A percentile compares a stretch with the other conserved stretches of the same genome.
These are phyloP conservation scores for Hydrocynus forskahlii DNA, from an alignment of 2,797 vertebrate species.

Conservation along the genomic window DNA sequence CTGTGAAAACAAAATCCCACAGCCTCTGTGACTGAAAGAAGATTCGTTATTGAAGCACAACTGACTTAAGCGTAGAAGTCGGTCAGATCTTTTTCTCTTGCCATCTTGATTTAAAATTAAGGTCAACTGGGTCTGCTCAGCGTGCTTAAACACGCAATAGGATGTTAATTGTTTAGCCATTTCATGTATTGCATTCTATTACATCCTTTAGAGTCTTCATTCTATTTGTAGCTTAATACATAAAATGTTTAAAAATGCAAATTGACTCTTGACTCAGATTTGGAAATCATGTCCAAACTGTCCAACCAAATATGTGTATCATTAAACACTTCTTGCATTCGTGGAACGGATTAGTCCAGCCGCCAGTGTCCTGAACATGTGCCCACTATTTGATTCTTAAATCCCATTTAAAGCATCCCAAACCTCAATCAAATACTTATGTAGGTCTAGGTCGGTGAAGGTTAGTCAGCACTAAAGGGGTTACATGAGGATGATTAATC, in stretches of 20 bases:
- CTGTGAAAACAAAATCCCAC: too few relatives aligned
- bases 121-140: too few relatives aligned
- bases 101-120: too few relatives aligned
- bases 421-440: conserved; percentile 1
- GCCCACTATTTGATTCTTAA: background rate
- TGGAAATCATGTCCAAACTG: background rate
- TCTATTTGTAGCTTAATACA: background rate
- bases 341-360: background rate
- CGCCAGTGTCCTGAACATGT: conserved; percentile 1
- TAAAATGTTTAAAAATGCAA: background rate
- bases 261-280: background rate
- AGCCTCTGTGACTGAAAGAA: too few relatives aligned
- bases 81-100: too few relatives aligned
- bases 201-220: too few relatives aligned
- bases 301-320: too few relatives aligned
- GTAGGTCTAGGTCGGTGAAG: background rate
- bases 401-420: conserved; percentile 10
- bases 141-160: too few relatives aligned
- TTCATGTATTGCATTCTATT: too few relatives aligned
- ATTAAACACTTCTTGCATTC: background rate
- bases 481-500: background rate
- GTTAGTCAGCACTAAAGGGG: background rate
- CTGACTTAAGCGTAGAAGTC: too few relatives aligned
- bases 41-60: too few relatives aligned
- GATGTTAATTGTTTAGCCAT: too few relatives aligned